A percentile compares a stretch with the other conserved stretches of the same genome.
These are phyloP conservation scores for Orchesella flavescens DNA, from an alignment of 2,888 invertebrate species.

Conservation along the genomic window DNA sequence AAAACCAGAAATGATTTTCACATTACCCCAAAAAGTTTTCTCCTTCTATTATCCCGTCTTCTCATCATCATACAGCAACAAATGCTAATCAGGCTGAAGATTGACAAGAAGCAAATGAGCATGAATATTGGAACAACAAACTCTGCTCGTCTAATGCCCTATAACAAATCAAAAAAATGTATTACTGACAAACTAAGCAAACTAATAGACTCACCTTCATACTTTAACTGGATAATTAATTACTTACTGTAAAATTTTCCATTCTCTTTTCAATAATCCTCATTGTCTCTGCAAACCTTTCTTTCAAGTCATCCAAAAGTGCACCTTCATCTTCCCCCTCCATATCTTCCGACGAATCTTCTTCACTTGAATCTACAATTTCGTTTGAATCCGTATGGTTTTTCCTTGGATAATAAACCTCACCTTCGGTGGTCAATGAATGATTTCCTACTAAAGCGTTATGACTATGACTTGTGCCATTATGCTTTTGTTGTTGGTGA, in stretches of 20 bases:
- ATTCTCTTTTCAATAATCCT: conserved; percentile 63
- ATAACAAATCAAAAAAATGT: conserved; percentile 6
- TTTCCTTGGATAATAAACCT: not conserved
- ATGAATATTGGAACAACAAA: conserved; percentile 70
- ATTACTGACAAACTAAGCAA: not conserved
- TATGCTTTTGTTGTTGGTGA: not conserved
- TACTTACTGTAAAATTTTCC: conserved; percentile 64
- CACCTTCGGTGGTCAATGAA: conserved; percentile 30
- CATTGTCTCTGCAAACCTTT: conserved; percentile 61
- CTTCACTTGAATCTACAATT: not conserved
- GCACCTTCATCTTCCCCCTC: not conserved
- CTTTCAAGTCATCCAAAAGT: conserved; percentile 43
- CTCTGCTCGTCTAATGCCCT: conserved; percentile 70
- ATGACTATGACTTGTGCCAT: not conserved
- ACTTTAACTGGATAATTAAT: not conserved
- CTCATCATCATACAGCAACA: conserved; percentile 70
- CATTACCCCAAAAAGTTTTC: conserved; percentile 70
- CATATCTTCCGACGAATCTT: conserved; percentile 1
- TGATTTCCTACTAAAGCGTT: not conserved
- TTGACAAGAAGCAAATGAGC: conserved; percentile 65
- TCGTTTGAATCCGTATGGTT: conserved; percentile 15
- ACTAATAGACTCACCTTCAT: too few relatives aligned
- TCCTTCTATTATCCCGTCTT: conserved; percentile 65
- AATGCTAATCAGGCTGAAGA: conserved; percentile 65
- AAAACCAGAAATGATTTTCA: too few relatives aligned